Conservation (phyloP, 2,797 vertebrate species). For the Scolopax rusticola region DNA sequence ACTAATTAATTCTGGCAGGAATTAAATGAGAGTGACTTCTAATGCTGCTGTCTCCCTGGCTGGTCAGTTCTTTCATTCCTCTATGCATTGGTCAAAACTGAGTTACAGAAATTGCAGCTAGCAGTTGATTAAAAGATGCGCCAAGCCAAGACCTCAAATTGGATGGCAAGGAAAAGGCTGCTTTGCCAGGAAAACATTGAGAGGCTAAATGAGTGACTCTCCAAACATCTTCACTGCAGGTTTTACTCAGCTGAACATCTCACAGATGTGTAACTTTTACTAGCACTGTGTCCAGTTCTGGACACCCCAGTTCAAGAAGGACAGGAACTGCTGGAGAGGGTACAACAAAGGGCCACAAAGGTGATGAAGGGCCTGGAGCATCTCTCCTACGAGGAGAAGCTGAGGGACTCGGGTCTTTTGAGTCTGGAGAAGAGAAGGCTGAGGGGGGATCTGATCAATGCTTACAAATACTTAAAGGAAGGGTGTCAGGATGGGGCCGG, state of each 20-base stretch:
- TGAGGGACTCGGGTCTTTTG: no score
- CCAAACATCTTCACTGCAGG: not conserved
- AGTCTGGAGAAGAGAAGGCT: no score
- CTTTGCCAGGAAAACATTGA: not conserved
- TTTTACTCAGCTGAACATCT: not conserved
- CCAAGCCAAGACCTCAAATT: accelerated
- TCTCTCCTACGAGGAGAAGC: no score
- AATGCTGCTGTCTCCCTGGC: not conserved
- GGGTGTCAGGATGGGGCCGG: no score
- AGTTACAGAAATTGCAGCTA: constrained; percentile 22
- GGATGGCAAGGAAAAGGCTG: not conserved
- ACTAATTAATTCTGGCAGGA: not conserved
- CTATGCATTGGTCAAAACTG: not conserved
- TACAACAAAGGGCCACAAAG: no score
- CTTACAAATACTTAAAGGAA: no score
- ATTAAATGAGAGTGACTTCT: not conserved
- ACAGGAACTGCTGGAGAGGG: no score
- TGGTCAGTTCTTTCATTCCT: not conserved
- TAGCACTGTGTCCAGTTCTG: no score
- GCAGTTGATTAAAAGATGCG: not conserved
- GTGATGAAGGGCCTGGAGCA: no score
- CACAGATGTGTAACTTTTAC: not conserved
- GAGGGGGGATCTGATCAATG: no score
- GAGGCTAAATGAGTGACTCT: not conserved
- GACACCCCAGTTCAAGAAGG: no score